Base-by-base conservation (phyloP, 2,888 invertebrate species). In the Creontiades dilutus region DNA sequence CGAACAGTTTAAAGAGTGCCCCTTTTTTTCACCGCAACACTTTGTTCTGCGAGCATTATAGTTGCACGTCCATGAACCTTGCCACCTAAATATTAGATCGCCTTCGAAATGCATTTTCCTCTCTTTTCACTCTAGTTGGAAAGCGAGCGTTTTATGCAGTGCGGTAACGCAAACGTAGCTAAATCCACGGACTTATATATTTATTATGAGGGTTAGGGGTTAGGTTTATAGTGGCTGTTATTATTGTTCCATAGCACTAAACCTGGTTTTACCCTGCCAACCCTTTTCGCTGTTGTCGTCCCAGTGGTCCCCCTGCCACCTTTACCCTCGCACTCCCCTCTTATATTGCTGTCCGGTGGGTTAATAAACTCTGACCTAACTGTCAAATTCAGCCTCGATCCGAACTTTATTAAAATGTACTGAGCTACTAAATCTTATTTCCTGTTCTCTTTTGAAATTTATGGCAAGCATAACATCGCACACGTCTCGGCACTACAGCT, bases 371-470 rank as follows among this genome's bases (percentile, higher is more conserved):
- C 86, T 47, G 47, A 27, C 86, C 68, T 46, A 68, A 68, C 86
- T 86, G 86, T 86, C 86, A 86, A 86, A 86, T 86, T 86, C 86
- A 86, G 86, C 68, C 86, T 52, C 86, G 57, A 86, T 86, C 86
- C 86, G 27, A 86, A 86, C 68, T 86, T 86, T 86, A 86, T 86
- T 86, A 86, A 86, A 86, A 86, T 86, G 61, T 86, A 86, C 86
- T 23, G 86, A 52, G 86, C 86, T 47, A 61, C 86, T 86, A 86
- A 86, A 86, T 86, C 86, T 28, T 68, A 86, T 86, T 86, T 86
- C 86, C 86, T 86, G 86, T 86, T 86, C 68, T 68, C 75, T 61
- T 86, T 86, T 28, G 23, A 5, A 68, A 86, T 86, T 86, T 68
- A 86, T 68, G 68, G 86, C 19, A 16, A n/a, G 48, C 19, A 81